A percentile compares a stretch with the other conserved stretches of the same genome.
Conservation (phyloP, 64 coral and sea anemone genomes). For the Catalaphyllia jardinei region DNA sequence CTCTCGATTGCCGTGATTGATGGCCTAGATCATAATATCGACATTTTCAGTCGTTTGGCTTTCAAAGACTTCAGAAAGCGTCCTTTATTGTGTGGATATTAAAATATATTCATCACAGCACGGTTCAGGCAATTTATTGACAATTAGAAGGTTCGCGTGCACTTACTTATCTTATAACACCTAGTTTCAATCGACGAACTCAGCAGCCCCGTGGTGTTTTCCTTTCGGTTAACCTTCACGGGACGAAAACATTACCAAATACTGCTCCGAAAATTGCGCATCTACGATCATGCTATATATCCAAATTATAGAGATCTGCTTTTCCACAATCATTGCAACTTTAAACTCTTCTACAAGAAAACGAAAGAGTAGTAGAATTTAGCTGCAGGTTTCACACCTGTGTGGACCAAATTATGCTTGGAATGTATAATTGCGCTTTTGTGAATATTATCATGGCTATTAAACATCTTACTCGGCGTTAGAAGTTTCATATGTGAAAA, state of each 20-base stretch:
- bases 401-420: not conserved
- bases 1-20: not conserved
- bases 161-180: not conserved
- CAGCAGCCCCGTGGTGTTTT: not conserved
- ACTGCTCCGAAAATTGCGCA: not conserved
- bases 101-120: not conserved
- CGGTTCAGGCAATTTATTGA: not conserved
- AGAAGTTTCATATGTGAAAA: not conserved
- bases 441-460: not conserved
- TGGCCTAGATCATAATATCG: not conserved
- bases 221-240: not conserved
- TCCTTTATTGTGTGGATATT: not conserved
- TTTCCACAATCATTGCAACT: not conserved
- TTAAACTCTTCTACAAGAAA: not conserved
- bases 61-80: not conserved
- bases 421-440: not conserved
- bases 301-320: not conserved
- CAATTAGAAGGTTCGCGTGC: not conserved
- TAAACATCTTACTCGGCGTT: not conserved
- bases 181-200: not conserved
- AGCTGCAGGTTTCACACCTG: not conserved
- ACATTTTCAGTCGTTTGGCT: not conserved
- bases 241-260: not conserved
- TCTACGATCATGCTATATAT: not conserved
- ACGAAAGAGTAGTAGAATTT: not conserved